Evolutionary conservation across 2,113 vertebrate species (phyloP), one percentile per base, ranked within the genome.

Genomic region (Gnathochromis pfefferi): DNA sequence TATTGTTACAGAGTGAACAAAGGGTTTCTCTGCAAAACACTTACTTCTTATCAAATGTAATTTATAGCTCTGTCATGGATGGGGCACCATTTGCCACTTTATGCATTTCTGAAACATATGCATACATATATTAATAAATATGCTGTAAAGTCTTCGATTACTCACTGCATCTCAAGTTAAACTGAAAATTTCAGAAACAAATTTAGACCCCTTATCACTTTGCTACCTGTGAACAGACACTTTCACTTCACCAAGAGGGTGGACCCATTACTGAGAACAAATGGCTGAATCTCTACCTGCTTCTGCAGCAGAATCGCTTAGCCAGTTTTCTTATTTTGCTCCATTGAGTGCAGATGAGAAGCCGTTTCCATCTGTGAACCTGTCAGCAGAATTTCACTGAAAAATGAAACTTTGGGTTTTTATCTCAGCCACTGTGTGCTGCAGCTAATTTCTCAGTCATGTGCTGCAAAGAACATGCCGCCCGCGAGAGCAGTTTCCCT

Each of bases 181-280:
- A 65, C 63, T 86, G n/a, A 88, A 12, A 28, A 73, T 75, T 33
- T 49, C 33, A 4, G n/a, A 73, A 51, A 90, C 88, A 83, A 14
- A 86, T 90, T 87, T 47, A 10, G 7, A 17, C 28, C 63, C 14
- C 31, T 92, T 82, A 84, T 87, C 81, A 75, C 63, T 51, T 86
- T 81, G 19, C 60, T 83, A 70, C 21, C 53, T 63, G 55, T 53
- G n/a, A 47, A 23, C 84, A 81, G 70, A 58, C 84, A 11, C 26
- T 19, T 40, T 51, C 40, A 6, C 82, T 82, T 86, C 58, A 35
- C 3, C 26, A 7, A 47, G 75, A 84, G 4, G 33, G 4, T 8
- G n/a, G 51, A 31, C 9, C 45, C 40, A 86, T 91, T 87, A 89
- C 80, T 4, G 38, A 49, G 26, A 28, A 49, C 26, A 49, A 47